Percentiles rank a stretch among this genome's conserved stretches.
Evolutionary conservation across 2,888 invertebrate species (phyloP).

Genomic region (Nymphalis polychloros): DNA sequence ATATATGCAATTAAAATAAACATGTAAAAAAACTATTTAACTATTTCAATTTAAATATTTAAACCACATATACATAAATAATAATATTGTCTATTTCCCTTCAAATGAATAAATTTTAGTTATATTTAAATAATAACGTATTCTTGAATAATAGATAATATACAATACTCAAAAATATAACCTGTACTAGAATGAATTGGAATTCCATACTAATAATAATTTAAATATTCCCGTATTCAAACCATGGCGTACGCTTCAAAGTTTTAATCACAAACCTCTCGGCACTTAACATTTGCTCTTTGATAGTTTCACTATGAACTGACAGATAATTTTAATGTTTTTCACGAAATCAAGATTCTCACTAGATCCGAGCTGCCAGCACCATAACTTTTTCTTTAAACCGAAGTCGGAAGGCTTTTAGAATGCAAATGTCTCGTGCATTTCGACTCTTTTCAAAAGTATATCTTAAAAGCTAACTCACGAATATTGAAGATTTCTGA

Average conservation of each 20-base stretch:
- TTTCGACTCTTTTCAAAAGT: slow-evolving; percentile 69
- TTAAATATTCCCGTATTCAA: neutral
- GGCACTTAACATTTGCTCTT: slow-evolving; percentile 32
- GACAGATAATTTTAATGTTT: slow-evolving; percentile 31
- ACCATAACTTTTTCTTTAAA: slow-evolving; percentile 60
- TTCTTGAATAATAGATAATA: neutral
- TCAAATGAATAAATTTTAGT: too few species aligned
- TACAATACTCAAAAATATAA: neutral
- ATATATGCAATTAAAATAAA: too few species aligned
- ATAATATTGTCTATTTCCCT: too few species aligned
- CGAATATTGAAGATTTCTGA: slow-evolving; percentile 62
- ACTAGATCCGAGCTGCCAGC: slow-evolving; percentile 39
- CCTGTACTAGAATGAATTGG: neutral
- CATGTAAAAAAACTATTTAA: too few species aligned
- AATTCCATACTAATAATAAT: neutral
- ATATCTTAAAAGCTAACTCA: slow-evolving; percentile 66
- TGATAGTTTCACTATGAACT: slow-evolving; percentile 31
- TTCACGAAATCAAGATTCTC: slow-evolving; percentile 29
- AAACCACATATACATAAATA: too few species aligned
- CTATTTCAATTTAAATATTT: too few species aligned
- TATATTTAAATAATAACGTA: too few species aligned
- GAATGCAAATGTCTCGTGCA: slow-evolving; percentile 73
- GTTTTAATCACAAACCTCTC: slow-evolving; percentile 23
- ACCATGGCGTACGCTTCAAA: slow-evolving; percentile 1
- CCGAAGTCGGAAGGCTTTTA: slow-evolving; percentile 60